Base-by-base conservation (phyloP, 2,888 invertebrate genomes). In the Mythimna ferrago region DNA sequence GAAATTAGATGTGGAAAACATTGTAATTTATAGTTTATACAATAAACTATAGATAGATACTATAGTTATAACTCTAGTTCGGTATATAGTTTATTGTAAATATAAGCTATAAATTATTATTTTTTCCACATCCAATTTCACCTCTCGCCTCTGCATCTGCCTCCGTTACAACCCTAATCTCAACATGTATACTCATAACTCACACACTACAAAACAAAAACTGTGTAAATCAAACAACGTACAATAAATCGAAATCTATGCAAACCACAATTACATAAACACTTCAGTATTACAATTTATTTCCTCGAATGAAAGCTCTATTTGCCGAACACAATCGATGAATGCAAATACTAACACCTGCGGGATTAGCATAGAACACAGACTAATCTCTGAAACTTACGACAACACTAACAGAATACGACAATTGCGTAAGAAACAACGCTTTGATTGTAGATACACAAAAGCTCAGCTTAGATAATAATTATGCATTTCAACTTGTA, bases 321-420 rank as follows among this genome's bases (percentile, higher is more conserved):
- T 66, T 69, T 58, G 65, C 41, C 35, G 57, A 73, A 62, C 67
- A 80, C 73, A 72, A 81, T 78, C 60, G 73, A 68, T 64, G 65
- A 78, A 74, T 74, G 66, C 67, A 80, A 81, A 81, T 80, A 10
- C 32, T 64, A 73, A 81, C 82, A 81, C 80, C 80, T 78, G 78
- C 69, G 16, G 26, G 6, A 74, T 80, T 74, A 81, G 58, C 80
- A 74, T 74, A 81, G 10, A 69, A 80, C 66, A 62, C 5, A 38
- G 38, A 73, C 70, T 65, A 71, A 81, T 81, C 65, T 81, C 32
- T 10, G n/a, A 26, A 66, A 69, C 67, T 63, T 51, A 62, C 35
- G 62, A 32, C 61, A 60, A 63, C 64, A 16, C 67, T 73, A 64
- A 48, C 60, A 60, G 65, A 69, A 38, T 48, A 48, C 48, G 16